These are phyloP conservation scores for Drosophila ezoana DNA, from an alignment of 2,888 invertebrate genomes.

Conservation along the genomic window DNA sequence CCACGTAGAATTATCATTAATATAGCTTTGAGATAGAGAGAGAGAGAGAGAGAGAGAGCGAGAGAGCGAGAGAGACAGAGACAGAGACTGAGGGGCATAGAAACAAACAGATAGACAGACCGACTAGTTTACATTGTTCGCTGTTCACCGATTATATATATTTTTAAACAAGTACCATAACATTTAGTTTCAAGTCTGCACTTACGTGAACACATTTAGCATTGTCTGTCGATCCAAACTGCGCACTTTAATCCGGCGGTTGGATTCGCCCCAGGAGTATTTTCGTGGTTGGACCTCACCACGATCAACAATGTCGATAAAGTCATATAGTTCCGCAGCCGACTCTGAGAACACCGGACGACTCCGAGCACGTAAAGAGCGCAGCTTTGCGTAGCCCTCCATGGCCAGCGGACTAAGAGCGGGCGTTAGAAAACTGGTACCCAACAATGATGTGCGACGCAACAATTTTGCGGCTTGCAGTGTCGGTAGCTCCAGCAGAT, in stretches of 20 bases:
- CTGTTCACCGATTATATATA: not conserved
- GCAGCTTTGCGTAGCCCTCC: slow-evolving; percentile 90
- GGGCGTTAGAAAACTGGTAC: slow-evolving; percentile 77
- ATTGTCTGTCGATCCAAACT: slow-evolving; percentile 83
- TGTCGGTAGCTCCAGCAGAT: slow-evolving; percentile 87
- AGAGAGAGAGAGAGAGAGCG: not conserved
- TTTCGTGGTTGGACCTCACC: slow-evolving; percentile 75
- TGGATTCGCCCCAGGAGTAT: slow-evolving; percentile 80
- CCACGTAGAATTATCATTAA: no score
- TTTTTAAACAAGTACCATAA: not conserved
- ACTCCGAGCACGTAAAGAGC: slow-evolving; percentile 88
- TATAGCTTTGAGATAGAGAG: not conserved
- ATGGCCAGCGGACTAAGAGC: slow-evolving; percentile 90
- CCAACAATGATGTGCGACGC: slow-evolving; percentile 80
- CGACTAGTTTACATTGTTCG: not conserved
- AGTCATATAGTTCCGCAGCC: slow-evolving; percentile 86
- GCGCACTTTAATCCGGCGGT: slow-evolving; percentile 82
- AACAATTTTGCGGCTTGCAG: slow-evolving; percentile 56
- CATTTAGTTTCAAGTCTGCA: not conserved
- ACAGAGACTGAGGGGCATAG: not conserved
- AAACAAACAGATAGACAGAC: not conserved
- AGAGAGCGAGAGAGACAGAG: not conserved
- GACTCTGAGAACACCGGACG: slow-evolving; percentile 89
- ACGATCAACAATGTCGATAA: slow-evolving; percentile 81
- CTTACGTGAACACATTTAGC: slow-evolving; percentile 80